Conservation (phyloP, 2,888 invertebrate genomes). For the Ormyrus nitidulus region DNA sequence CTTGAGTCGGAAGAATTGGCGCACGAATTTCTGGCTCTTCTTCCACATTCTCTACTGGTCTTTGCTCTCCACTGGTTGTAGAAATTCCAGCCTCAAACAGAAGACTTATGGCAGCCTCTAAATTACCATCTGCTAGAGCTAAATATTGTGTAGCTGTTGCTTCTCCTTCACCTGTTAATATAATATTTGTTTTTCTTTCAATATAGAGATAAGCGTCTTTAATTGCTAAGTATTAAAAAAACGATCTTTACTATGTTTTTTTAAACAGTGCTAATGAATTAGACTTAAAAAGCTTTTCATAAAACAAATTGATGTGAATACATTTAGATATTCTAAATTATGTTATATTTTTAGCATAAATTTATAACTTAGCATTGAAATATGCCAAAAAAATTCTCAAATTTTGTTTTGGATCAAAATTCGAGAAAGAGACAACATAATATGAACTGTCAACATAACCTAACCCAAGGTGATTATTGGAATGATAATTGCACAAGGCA, state of each 20-base stretch:
- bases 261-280: too few relatives aligned
- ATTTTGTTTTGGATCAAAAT: not conserved
- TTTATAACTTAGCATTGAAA: not conserved
- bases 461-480: not conserved
- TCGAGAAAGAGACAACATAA: not conserved
- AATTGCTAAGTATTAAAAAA: too few relatives aligned
- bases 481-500: not conserved
- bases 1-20: conserved; percentile 72
- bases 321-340: too few relatives aligned
- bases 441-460: conserved; percentile 42
- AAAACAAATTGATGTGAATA: too few relatives aligned
- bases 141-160: conserved; percentile 70
- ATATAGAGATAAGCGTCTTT: too few relatives aligned
- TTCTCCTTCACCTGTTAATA: conserved; percentile 67
- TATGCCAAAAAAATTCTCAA: not conserved
- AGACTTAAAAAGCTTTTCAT: too few relatives aligned
- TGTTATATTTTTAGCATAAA: too few relatives aligned
- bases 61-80: conserved; percentile 50
- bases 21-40: conserved; percentile 68
- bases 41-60: conserved; percentile 33
- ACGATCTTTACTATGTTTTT: too few relatives aligned
- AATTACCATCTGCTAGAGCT: conserved; percentile 70
- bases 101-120: conserved; percentile 71
- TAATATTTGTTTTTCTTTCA: too few relatives aligned
- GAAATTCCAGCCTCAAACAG: conserved; percentile 69